phyloP scores from a whole-genome alignment of 2,888 invertebrate genomes.

The Zeuzera pyrina region DNA sequence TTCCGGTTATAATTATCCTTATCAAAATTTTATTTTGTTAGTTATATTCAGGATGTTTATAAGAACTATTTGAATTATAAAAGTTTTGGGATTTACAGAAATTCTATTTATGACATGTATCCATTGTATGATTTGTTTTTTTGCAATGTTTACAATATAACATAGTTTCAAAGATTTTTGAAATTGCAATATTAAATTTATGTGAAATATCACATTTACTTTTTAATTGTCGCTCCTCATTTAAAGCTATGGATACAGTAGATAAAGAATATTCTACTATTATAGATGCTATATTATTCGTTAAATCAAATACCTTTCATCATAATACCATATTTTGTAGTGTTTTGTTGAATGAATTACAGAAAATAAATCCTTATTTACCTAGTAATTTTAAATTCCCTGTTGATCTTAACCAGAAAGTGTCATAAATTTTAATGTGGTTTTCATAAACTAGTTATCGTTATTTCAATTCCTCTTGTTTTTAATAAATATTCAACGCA shows the following conservation, averaged over 20 bases:
- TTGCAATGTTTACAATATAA: slow-evolving; percentile 1
- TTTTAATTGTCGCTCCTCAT: slow-evolving; percentile 1
- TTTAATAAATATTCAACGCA: too few relatives aligned
- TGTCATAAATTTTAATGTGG: too few relatives aligned
- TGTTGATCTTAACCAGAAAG: background rate
- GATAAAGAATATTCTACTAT: background rate
- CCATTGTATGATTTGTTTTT: background rate
- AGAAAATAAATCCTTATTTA: background rate
- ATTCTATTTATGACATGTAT: background rate
- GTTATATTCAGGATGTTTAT: too few relatives aligned
- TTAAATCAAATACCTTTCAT: too few relatives aligned
- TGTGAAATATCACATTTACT: background rate
- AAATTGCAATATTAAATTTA: background rate
- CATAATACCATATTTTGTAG: background rate
- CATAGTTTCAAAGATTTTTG: background rate
- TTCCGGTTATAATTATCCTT: too few relatives aligned
- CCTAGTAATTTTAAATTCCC: background rate
- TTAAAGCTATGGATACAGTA: background rate
- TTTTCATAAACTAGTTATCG: too few relatives aligned
- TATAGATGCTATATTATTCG: too few relatives aligned
- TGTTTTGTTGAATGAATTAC: background rate
- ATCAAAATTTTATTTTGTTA: too few relatives aligned
- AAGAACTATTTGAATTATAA: too few relatives aligned
- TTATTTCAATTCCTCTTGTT: too few relatives aligned
- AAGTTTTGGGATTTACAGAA: too few relatives aligned